These are phyloP conservation scores for Eristalinus aeneus DNA, from an alignment of 2,888 invertebrate species.

Conservation along the genomic window DNA sequence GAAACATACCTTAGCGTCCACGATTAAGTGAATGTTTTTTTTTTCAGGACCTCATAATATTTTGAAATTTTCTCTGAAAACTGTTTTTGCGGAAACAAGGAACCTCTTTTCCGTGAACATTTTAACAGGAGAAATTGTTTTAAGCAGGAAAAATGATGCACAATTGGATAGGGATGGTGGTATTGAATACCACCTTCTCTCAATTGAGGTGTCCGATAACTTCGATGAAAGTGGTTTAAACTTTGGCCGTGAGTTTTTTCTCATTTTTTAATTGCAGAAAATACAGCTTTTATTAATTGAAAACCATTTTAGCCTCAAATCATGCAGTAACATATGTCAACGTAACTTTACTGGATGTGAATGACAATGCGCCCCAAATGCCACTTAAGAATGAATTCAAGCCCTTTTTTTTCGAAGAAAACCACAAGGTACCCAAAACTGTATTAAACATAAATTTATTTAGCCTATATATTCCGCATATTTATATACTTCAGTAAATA, in stretches of 20 bases:
- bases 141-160: conserved; percentile 80
- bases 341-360: conserved; percentile 82
- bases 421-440: conserved; percentile 65
- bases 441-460: too few species aligned
- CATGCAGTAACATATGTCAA: conserved; percentile 77
- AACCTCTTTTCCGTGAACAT: conserved; percentile 82
- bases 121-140: conserved; percentile 81
- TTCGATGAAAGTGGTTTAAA: conserved; percentile 63
- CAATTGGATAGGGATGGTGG: conserved; percentile 82
- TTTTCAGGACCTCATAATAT: conserved; percentile 81
- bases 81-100: conserved; percentile 79
- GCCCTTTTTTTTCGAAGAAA: conserved; percentile 73
- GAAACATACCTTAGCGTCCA: too few species aligned
- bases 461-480: too few species aligned
- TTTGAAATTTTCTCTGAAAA: conserved; percentile 82
- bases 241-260: conserved; percentile 65
- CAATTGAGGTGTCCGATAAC: conserved; percentile 82
- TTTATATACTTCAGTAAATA: too few species aligned
- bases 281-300: too few species aligned
- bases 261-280: background rate
- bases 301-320: conserved; percentile 71
- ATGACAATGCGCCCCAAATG: conserved; percentile 84
- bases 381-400: conserved; percentile 75
- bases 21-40: conserved; percentile 37
- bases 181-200: conserved; percentile 81